These are phyloP conservation scores for Varanus komodoensis DNA, from an alignment of 2,113 vertebrate species.

Conservation along the genomic window DNA sequence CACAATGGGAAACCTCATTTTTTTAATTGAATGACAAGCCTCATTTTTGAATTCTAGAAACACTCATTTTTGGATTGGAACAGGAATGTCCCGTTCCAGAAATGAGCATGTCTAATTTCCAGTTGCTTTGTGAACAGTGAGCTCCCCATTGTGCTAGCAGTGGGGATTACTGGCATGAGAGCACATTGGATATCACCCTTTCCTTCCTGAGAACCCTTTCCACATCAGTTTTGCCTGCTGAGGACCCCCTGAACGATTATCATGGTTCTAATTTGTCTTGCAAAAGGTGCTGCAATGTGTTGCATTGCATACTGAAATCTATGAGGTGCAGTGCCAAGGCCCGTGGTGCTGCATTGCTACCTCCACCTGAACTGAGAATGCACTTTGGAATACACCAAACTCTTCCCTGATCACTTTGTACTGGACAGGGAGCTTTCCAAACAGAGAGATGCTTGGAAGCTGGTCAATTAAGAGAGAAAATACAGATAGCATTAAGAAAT, in stretches of 20 bases:
- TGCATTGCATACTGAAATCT: background rate
- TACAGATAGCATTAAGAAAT: constrained; percentile 80
- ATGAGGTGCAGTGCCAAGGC: background rate
- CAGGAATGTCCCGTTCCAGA: too few relatives aligned
- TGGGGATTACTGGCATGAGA: too few relatives aligned
- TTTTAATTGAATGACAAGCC: too few relatives aligned
- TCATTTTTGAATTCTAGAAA: too few relatives aligned
- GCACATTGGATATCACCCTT: too few relatives aligned
- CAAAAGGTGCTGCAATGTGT: background rate
- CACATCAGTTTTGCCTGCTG: too few relatives aligned
- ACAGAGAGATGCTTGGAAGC: background rate
- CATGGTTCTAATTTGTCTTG: too few relatives aligned
- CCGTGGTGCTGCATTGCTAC: background rate
- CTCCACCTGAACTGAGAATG: background rate
- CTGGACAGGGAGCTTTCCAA: background rate
- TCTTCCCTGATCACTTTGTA: background rate
- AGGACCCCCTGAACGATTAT: background rate
- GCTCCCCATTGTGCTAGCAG: too few relatives aligned
- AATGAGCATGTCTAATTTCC: too few relatives aligned
- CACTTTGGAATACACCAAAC: background rate
- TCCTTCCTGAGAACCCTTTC: background rate
- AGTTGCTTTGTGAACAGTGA: too few relatives aligned
- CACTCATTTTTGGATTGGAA: too few relatives aligned
- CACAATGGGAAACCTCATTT: too few relatives aligned
- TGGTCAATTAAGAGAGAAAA: constrained; percentile 38